Base-by-base conservation (phyloP, 2,888 invertebrate genomes). In the Tanytarsus gracilentus region DNA sequence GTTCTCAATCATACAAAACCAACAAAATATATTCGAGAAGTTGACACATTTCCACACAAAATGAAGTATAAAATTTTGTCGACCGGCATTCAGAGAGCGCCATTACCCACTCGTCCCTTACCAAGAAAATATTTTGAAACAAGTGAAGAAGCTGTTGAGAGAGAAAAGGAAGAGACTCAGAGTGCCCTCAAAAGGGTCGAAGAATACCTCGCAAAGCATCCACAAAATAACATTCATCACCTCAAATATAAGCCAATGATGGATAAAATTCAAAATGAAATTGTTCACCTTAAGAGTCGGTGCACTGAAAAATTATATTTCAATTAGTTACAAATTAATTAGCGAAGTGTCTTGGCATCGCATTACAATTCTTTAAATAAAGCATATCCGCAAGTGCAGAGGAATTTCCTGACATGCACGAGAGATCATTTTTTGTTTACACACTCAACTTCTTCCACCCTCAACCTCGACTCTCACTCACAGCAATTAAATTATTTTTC, bases 11-110 rank as follows among this genome's bases (percentile, higher is more conserved):
- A 58, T 18, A 33, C 33, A 2, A 48, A 58, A 26, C 23, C 18
- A 36, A 58, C 48, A 23, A 40, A 58, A 8, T 48, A 21, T 18
- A 30, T 27, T n/a, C 2, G 16, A 11, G 14, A 26, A 6, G 8
- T 11, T 11, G 58, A 44, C 25, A 9, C 33, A 27, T 23, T 53
- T 29, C 53, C 53, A 25, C 53, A 53, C 23, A 53, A 53, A 36
- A 25, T 53, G 53, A 53, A 53, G 39, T 36, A 36, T 53, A 53
- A 53, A 53, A 53, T 53, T n/a, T n/a, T 36, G 14, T 21, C 53
- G 6, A 39, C 53, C 11, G 14, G 25, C 18, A 11, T 39, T 4
- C 23, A 25, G 25, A 9, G 55, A 39, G 55, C 36, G 25, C 55
- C 26, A 9, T 55, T 27, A 25, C 40, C 55, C 1, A 14, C 55